Evolutionary conservation across 1,140 invertebrate species (phyloP), one percentile per base, ranked within the genome.

Genomic region (Drosophila tsacasi): DNA sequence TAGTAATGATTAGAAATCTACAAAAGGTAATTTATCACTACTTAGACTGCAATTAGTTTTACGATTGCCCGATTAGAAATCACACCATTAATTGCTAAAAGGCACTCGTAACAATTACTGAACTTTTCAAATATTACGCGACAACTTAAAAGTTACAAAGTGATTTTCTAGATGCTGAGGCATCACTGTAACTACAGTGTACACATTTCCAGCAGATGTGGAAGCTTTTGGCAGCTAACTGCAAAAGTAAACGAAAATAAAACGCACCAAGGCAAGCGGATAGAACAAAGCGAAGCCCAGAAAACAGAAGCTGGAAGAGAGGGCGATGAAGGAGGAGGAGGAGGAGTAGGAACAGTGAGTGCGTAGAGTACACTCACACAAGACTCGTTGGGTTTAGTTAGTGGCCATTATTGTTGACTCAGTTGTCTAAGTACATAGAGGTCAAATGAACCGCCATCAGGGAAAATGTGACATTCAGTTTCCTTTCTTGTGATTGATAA

Each of bases 211-310:
- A 32, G 60, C 60, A 57, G 32, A 19, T 57, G 32, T 57, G 30
- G 50, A 37, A 25, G 60, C 60, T 63, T 63, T 63, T 39, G 49
- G 32, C 60, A 57, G 62, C 63, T 65, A 65, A 60, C 54, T 65
- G 63, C 54, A 17, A 44, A 44, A 65, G 63, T 65, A 65, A 65
- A 65, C 54, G 19, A 4, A 60, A 65, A 65, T 65, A 42, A 42
- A 64, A 64, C 61, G 50, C 50, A 64, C 15, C 52, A 40, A 59
- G 25, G n/a, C 25, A 59, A 19, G 62, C 62, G 52, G 62, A 40
- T 21, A 64, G 52, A 59, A 65, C 63, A 65, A 65, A 65, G 63
- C 19, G 30, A 59, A 30, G 15, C 35, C 37, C 60, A 62, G 15
- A 65, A 42, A 59, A 42, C 39, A 30, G 52, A 40, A 42, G 54